Evolutionary conservation across 1,140 invertebrate genomes (phyloP), one percentile per base, ranked within the genome.

Genomic region (Anastrepha ludens): DNA sequence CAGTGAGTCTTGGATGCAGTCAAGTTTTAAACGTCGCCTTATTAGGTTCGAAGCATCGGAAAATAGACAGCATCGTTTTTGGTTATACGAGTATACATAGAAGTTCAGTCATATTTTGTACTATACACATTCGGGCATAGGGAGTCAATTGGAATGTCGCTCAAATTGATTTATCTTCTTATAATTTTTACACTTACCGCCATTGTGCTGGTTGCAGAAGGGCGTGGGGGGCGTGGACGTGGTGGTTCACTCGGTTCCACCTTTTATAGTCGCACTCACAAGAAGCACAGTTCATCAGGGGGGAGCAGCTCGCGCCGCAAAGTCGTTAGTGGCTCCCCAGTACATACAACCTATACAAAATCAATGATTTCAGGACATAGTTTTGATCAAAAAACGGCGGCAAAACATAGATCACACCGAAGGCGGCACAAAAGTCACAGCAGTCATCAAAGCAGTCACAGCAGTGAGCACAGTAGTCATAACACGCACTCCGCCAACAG

Each of bases 221-320:
- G 90, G 9, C 91, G 91, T 3, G 91, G 91, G 3, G 89, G 91
- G 67, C 91, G 91, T 41, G 89, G 91, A 64, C 91, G 91, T 55
- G 90, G 91, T 4, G 91, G 91, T 65, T 92, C 91, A 8, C 90
- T 92, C 4, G 91, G 91, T 2, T 90, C 91, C 29, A 88, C 92
- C 1, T 92, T 92, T 39, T 81, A 81, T 20, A 81, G 74, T 1
- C 91, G 91, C 0, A 90, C 91, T 17, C 92, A 91, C 90, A 91
- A 91, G 20, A 92, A 92, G 78, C 91, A 92, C 81, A 91, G 91
- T 86, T 92, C 92, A 47, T 91, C 91, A 13, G 89, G 91, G 0
- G 89, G 90, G 8, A 89, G 90, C 7, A 88, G 89, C 13, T 67
- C 88, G 0, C 89, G 90, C 0, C 86, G 91, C 0, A 91, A 91